These are phyloP conservation scores for Chouioia cunea DNA, from an alignment of 2,888 invertebrate genomes.

Conservation along the genomic window DNA sequence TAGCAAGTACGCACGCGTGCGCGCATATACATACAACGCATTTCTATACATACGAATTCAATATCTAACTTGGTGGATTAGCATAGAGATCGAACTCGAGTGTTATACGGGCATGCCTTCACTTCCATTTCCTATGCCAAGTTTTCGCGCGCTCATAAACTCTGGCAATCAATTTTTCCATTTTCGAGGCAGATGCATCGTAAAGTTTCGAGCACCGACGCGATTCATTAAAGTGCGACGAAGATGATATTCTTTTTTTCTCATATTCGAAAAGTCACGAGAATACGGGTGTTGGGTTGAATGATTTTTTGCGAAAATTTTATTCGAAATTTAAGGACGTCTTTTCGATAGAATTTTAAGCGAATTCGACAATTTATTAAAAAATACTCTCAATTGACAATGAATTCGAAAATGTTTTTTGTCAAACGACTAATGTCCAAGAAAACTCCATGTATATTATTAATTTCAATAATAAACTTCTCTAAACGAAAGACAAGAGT, in stretches of 20 bases:
- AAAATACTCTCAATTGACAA: no score
- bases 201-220: neutral
- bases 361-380: no score
- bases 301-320: constrained; percentile 6
- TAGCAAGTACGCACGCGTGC: no score
- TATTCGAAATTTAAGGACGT: constrained; percentile 22
- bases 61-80: constrained; percentile 56
- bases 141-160: constrained; percentile 42
- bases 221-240: constrained; percentile 2
- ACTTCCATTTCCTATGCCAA: constrained; percentile 34
- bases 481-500: no score
- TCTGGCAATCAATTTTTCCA: constrained; percentile 47
- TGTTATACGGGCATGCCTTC: constrained; percentile 17
- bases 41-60: constrained; percentile 50
- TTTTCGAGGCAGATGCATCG: constrained; percentile 27
- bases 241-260: neutral
- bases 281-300: neutral
- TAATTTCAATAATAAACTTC: no score
- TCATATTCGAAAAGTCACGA: neutral
- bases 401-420: no score
- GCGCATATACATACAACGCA: no score
- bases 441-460: no score
- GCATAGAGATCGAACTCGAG: constrained; percentile 58
- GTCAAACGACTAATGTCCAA: no score
- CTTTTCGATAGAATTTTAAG: no score